phyloP scores from a whole-genome alignment of 2,113 vertebrate species.

The Aptenodytes patagonicus region DNA sequence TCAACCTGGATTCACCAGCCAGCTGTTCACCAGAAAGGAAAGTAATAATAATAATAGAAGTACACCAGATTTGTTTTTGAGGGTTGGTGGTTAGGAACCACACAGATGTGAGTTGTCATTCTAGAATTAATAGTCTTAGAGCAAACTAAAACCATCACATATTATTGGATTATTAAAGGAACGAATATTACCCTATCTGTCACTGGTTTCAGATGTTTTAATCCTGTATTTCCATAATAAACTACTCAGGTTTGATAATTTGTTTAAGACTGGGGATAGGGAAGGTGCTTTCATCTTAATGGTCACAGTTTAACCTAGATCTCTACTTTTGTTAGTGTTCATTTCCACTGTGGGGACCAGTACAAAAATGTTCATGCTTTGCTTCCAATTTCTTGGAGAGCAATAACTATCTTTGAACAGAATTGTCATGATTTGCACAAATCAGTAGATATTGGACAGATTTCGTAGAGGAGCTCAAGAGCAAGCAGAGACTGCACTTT shows the following conservation, averaged over 20 bases:
- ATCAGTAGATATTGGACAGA: background rate
- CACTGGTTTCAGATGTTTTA: background rate
- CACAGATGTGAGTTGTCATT: background rate
- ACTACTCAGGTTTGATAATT: background rate
- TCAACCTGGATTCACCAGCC: background rate
- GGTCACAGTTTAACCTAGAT: background rate
- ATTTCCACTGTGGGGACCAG: background rate
- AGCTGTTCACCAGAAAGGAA: background rate
- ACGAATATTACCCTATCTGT: background rate
- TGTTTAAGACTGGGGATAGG: background rate
- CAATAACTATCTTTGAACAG: background rate
- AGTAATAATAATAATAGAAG: background rate
- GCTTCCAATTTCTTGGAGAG: background rate
- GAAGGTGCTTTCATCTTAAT: background rate
- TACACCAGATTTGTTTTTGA: background rate
- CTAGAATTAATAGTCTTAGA: background rate
- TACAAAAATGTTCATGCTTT: background rate
- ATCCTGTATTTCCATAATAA: background rate
- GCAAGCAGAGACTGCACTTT: background rate
- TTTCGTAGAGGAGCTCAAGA: background rate
- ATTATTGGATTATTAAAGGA: background rate
- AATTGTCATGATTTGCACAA: background rate
- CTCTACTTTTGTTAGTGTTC: background rate
- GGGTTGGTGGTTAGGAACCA: background rate
- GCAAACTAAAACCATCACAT: background rate